These are phyloP conservation scores for Geococcyx californianus DNA, from an alignment of 2,113 vertebrate genomes.

Conservation along the genomic window DNA sequence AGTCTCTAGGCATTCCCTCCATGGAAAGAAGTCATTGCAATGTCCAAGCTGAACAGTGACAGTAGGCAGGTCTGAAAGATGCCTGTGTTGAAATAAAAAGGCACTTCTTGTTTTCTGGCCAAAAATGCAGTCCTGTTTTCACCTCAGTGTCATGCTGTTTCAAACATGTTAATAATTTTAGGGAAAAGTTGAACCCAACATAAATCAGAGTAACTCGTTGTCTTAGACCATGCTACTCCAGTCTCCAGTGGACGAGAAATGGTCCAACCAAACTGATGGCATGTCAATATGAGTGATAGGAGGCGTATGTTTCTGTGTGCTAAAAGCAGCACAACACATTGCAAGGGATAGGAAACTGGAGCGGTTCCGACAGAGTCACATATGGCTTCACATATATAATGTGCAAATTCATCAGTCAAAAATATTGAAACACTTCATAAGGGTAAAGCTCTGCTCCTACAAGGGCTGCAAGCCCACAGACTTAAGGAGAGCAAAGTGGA, in stretches of 20 bases:
- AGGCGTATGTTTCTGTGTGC: slow-evolving; percentile 55
- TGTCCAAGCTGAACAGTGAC: neutral
- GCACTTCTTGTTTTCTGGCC: neutral
- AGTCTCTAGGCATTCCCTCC: neutral
- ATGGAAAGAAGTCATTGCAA: neutral
- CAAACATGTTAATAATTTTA: neutral
- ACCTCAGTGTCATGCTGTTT: neutral
- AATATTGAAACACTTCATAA: slow-evolving; percentile 23
- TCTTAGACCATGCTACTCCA: neutral
- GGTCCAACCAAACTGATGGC: neutral
- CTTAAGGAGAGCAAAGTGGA: neutral
- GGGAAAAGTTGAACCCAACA: neutral
- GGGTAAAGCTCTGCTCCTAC: neutral
- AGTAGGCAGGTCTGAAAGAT: neutral
- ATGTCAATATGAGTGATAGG: slow-evolving; percentile 49
- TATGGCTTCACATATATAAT: slow-evolving; percentile 60
- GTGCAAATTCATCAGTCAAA: slow-evolving; percentile 56
- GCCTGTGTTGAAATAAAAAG: neutral
- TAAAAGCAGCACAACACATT: slow-evolving; percentile 66
- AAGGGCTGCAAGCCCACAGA: neutral
- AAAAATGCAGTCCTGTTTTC: neutral
- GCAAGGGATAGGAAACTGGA: slow-evolving; percentile 46
- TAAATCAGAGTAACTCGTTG: neutral
- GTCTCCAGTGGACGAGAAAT: neutral
- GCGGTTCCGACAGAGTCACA: slow-evolving; percentile 19